Conservation (phyloP, 2,888 invertebrate genomes). For the Macrophya annulata region DNA sequence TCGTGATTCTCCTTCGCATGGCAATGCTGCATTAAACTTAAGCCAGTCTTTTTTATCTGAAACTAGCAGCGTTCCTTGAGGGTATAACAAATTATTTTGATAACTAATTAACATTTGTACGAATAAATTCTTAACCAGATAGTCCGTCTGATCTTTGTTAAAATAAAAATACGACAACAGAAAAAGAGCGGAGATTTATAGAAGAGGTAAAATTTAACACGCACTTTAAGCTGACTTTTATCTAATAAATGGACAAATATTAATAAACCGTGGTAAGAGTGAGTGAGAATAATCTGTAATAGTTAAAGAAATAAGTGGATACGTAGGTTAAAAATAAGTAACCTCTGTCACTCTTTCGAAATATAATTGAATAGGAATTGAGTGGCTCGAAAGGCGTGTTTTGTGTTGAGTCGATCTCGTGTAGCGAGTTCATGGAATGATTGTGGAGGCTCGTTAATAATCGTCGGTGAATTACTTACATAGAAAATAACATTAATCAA, state of each 20-base stretch:
- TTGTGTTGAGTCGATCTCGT: not conserved
- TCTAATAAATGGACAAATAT: not conserved
- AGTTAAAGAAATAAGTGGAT: not conserved
- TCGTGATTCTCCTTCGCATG: conserved; percentile 37
- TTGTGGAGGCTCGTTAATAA: not conserved
- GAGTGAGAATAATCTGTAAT: not conserved
- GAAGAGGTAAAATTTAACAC: no score
- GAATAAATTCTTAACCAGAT: not conserved
- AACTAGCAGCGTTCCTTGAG: not conserved
- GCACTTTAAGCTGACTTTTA: no score
- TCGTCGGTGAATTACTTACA: not conserved
- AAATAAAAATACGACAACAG: not conserved
- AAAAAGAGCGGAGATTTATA: not conserved
- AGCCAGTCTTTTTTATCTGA: not conserved
- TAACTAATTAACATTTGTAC: not conserved
- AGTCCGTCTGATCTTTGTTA: not conserved
- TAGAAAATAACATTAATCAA: not conserved
- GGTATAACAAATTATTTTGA: not conserved
- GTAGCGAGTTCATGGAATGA: not conserved
- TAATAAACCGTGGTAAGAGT: not conserved
- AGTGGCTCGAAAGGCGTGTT: not conserved
- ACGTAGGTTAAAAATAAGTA: conserved; percentile 41
- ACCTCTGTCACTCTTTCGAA: conserved; percentile 38
- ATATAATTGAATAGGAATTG: not conserved
- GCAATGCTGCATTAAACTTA: conserved; percentile 27